Base-by-base conservation (phyloP, 2,888 invertebrate genomes). In the Tetanocera ferruginea region DNA sequence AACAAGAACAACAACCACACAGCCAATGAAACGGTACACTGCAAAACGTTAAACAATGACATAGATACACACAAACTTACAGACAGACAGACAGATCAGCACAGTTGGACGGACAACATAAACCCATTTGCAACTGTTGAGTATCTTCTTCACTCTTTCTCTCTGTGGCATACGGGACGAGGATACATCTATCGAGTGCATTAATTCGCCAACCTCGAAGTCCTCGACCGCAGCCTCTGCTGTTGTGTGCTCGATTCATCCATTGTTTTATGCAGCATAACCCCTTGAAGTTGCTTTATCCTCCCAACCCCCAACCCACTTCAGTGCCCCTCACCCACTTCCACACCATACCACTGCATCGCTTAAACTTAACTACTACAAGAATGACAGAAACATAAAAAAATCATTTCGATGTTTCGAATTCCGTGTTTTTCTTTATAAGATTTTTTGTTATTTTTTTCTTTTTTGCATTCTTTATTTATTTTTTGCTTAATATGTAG, bases 321-420 rank as follows among this genome's bases (percentile, higher is more conserved):
- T 25, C 11, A 23, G 5, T 9, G 19, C 25, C 28, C 25, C 28
- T 11, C n/a, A n/a, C n/a, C n/a, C n/a, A n/a, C n/a, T n/a, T n/a
- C 11, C 28, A 5, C 19, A 14, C 28, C 0, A 14, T 9, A 23
- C 5, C 23, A 14, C 28, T 25, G 23, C 28, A 25, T 60, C 60
- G 23, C 60, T 55, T 23, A 34, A 31, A 34, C 28, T 55, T 19
- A 31, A 17, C 70, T 28, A 69, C 51, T 19, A 23, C 69, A 51
- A 69, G 17, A 51, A 55, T 31, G 57, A 72, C 57, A 55, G 28
- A 55, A 55, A 72, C 57, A 31, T 72, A 72, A 72, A 72, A 72
- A 55, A 72, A 55, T 72, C 49, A 51, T 72, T 72, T 57, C 55
- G 55, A 57, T 60, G 23, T 17, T 73, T 60, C 28, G n/a, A 71